phyloP scores from a whole-genome alignment of 2,113 vertebrate species.

The Lynx canadensis region DNA sequence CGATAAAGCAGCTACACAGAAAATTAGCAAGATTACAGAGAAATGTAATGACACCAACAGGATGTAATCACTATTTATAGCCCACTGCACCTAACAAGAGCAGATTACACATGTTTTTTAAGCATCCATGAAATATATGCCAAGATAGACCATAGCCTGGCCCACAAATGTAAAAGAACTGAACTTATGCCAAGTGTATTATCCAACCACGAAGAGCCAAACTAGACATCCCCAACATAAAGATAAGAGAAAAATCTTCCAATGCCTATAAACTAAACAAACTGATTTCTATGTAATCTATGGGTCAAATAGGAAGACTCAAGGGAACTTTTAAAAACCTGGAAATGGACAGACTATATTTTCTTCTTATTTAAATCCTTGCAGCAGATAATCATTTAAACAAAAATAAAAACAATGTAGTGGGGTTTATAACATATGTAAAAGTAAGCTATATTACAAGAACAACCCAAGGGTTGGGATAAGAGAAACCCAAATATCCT shows the following conservation, averaged over 20 bases:
- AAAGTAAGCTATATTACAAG: not conserved
- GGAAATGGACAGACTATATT: not conserved
- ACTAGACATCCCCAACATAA: not conserved
- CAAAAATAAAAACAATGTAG: not conserved
- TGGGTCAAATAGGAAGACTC: not conserved
- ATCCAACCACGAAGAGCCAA: not conserved
- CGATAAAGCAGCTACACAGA: not conserved
- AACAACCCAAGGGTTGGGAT: not conserved
- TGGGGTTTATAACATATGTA: not conserved
- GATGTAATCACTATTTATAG: not conserved
- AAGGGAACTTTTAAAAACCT: not conserved
- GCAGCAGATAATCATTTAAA: not conserved
- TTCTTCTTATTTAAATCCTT: not conserved
- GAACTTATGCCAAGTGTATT: not conserved
- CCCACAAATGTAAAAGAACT: not conserved
- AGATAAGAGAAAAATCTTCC: not conserved
- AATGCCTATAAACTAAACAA: not conserved
- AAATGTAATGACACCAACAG: not conserved
- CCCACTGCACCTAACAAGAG: not conserved
- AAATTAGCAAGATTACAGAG: not conserved
- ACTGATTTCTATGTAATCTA: not conserved
- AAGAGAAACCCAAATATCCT: not conserved
- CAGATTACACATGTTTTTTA: not conserved
- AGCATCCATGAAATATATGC: not conserved
- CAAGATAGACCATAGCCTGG: not conserved